These are phyloP conservation scores for Trichonephila inaurata DNA, from an alignment of 1,140 invertebrate genomes.

Conservation along the genomic window DNA sequence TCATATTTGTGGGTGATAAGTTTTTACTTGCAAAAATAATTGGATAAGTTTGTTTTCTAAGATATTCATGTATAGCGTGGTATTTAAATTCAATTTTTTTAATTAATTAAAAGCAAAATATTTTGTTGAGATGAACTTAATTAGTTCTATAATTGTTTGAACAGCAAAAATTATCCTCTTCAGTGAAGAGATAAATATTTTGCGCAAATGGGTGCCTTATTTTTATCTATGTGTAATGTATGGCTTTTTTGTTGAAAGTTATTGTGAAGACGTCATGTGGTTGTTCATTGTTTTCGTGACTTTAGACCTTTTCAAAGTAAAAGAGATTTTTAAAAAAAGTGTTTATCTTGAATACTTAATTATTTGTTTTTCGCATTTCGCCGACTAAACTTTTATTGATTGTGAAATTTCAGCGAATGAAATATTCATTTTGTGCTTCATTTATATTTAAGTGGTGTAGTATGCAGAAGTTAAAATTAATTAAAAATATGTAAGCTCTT, in stretches of 20 bases:
- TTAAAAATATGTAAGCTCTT: too few species aligned
- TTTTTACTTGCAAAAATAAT: neutral
- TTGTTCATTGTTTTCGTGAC: too few species aligned
- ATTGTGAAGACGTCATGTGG: neutral
- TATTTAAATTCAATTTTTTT: neutral
- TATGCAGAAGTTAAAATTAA: too few species aligned
- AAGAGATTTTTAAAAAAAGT: too few species aligned
- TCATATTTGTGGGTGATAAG: neutral
- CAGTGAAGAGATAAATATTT: neutral
- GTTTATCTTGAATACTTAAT: too few species aligned
- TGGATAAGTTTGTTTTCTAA: neutral
- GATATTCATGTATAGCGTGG: neutral
- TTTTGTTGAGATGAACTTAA: neutral
- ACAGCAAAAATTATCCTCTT: neutral
- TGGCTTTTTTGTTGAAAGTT: neutral
- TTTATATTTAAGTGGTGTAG: too few species aligned
- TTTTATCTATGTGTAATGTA: neutral
- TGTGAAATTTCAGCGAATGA: too few species aligned
- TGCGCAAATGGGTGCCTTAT: conserved; percentile 12
- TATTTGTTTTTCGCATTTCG: too few species aligned
- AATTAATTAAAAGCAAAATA: neutral
- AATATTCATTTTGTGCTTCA: too few species aligned
- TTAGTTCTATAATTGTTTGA: neutral
- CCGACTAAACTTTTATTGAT: too few species aligned
- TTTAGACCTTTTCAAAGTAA: too few species aligned